Percentiles rank a stretch among this genome's conserved stretches.
These are phyloP conservation scores for Theretra japonica DNA, from an alignment of 2,888 invertebrate species.

Conservation along the genomic window DNA sequence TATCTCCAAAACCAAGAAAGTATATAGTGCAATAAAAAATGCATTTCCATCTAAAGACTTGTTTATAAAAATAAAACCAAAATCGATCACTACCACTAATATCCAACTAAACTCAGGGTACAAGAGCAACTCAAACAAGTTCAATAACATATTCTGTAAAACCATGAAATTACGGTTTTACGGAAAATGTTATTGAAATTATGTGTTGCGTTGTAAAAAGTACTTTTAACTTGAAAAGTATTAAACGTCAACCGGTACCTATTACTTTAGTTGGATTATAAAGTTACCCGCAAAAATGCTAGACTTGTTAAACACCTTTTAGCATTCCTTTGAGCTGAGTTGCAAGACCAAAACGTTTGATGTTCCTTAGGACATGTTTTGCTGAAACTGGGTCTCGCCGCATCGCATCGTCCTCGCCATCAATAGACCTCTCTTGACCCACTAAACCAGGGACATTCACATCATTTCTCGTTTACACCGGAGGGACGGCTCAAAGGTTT, in stretches of 20 bases:
- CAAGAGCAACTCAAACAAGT: too few species aligned
- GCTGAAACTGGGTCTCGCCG: slow-evolving; percentile 55
- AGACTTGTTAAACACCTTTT: slow-evolving; percentile 8
- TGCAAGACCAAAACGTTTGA: slow-evolving; percentile 26
- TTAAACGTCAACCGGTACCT: too few species aligned
- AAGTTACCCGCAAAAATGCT: neutral
- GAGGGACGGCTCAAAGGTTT: slow-evolving; percentile 65
- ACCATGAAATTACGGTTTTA: too few species aligned
- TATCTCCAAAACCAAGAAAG: too few species aligned
- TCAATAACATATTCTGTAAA: too few species aligned
- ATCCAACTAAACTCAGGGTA: too few species aligned
- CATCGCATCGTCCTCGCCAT: slow-evolving; percentile 58
- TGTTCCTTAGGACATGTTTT: slow-evolving; percentile 49
- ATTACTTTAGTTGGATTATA: too few species aligned
- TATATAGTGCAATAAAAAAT: too few species aligned
- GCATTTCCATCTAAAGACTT: too few species aligned
- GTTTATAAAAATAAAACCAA: neutral
- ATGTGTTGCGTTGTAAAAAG: too few species aligned
- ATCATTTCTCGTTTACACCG: slow-evolving; percentile 65
- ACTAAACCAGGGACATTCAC: slow-evolving; percentile 69
- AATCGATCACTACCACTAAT: neutral
- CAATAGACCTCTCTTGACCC: slow-evolving; percentile 72
- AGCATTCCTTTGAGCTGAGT: slow-evolving; percentile 25
- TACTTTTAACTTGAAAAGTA: too few species aligned
- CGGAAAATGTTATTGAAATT: too few species aligned